Evolutionary conservation across 1,140 invertebrate genomes (phyloP).

Genomic region (Agrilus planipennis): DNA sequence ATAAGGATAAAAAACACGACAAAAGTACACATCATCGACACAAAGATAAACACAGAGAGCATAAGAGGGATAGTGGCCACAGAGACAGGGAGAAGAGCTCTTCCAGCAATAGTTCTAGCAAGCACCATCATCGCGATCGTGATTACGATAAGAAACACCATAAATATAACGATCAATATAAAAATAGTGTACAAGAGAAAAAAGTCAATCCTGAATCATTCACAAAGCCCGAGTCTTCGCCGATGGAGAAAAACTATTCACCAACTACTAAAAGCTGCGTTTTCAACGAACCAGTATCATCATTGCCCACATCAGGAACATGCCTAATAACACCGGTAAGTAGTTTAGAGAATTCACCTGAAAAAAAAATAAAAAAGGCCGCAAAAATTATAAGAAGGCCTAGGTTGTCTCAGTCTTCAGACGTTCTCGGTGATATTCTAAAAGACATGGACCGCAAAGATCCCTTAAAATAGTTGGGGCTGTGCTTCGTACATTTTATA

Average conservation of each 20-base stretch:
- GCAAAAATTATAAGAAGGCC: conserved; percentile 25
- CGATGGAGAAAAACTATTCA: conserved; percentile 5
- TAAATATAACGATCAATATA: conserved; percentile 1
- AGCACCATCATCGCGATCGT: background rate
- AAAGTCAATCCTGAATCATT: background rate
- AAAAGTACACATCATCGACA: conserved; percentile 14
- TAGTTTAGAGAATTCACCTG: conserved; percentile 7
- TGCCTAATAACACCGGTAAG: conserved; percentile 4
- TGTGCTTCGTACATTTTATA: conserved; percentile 1
- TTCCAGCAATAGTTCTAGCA: conserved; percentile 3
- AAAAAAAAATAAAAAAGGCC: conserved; percentile 18
- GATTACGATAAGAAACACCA: conserved; percentile 3
- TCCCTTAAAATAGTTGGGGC: background rate
- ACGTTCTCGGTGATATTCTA: conserved; percentile 32
- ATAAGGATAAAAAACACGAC: conserved; percentile 19
- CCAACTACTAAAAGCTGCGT: conserved; percentile 9
- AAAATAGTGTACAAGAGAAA: background rate
- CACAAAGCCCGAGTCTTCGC: conserved; percentile 1
- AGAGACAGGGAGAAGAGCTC: conserved; percentile 9
- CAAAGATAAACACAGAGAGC: conserved; percentile 11
- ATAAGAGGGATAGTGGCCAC: conserved; percentile 9
- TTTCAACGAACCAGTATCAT: conserved; percentile 4
- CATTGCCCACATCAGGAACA: conserved; percentile 9
- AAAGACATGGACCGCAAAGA: conserved; percentile 29
- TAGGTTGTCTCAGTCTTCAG: conserved; percentile 21